Evolutionary conservation across 2,113 vertebrate genomes (phyloP).

Genomic region (Ceuthmochares aereus): DNA sequence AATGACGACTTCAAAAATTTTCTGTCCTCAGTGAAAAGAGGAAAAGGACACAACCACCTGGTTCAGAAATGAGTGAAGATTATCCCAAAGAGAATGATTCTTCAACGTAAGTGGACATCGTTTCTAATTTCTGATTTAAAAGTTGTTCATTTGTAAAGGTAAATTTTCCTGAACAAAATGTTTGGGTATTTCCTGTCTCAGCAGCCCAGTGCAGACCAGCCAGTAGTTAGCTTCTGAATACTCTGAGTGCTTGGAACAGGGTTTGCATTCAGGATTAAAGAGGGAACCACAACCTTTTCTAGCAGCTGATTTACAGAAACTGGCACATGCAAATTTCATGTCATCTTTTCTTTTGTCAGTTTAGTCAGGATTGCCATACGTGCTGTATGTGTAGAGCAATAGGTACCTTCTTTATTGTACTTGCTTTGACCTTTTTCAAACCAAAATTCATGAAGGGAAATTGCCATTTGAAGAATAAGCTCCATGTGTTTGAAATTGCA

Average conservation of each 20-base stretch:
- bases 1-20: slow-evolving; percentile 7
- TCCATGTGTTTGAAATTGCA: not conserved
- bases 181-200: not conserved
- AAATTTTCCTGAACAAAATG: not conserved
- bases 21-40: slow-evolving; percentile 87
- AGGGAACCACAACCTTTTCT: not conserved
- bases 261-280: not conserved
- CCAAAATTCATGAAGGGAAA: not conserved
- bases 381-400: not conserved
- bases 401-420: not conserved
- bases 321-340: not conserved
- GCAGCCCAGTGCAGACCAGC: not conserved
- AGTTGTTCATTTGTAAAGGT: not conserved
- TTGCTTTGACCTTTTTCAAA: not conserved
- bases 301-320: not conserved
- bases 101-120: slow-evolving; percentile 84
- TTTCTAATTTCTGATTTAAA: not conserved
- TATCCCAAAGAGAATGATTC: slow-evolving; percentile 99
- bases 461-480: not conserved
- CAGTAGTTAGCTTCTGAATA: not conserved
- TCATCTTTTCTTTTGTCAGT: not conserved
- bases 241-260: not conserved
- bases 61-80: slow-evolving; percentile 91
- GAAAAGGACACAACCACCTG: slow-evolving; percentile 84
- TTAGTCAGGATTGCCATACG: not conserved